phyloP scores from a whole-genome alignment of 2,888 invertebrate species.

The Ceriagrion tenellum region DNA sequence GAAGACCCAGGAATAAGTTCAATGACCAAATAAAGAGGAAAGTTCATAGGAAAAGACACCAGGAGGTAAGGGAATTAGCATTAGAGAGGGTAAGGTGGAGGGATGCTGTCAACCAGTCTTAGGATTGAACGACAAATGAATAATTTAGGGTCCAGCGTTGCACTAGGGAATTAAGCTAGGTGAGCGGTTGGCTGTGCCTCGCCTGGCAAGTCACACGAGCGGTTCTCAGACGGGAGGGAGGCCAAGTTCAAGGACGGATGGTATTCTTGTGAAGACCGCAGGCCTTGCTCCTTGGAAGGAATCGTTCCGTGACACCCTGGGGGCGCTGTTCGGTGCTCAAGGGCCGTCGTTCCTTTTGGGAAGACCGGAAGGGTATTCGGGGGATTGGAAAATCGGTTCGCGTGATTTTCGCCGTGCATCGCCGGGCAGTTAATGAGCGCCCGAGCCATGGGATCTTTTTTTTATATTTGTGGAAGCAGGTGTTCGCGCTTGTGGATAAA shows the following conservation, averaged over 20 bases:
- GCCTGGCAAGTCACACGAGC: not conserved
- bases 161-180: not conserved
- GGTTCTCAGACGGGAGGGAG: not conserved
- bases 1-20: too few species aligned
- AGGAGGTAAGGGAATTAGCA: too few species aligned
- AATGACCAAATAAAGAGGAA: too few species aligned
- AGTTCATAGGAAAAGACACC: too few species aligned
- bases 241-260: constrained; percentile 41
- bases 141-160: not conserved
- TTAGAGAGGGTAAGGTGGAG: too few species aligned
- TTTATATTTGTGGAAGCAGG: not conserved
- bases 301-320: constrained; percentile 37
- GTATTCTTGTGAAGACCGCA: constrained; percentile 10
- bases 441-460: not conserved
- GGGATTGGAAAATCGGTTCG: constrained; percentile 27
- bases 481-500: not conserved
- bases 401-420: constrained; percentile 25
- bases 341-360: not conserved
- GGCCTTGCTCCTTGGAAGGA: not conserved
- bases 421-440: not conserved
- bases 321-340: not conserved
- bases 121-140: too few species aligned
- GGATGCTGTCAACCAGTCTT: too few species aligned
- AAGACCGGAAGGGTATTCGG: constrained; percentile 50
- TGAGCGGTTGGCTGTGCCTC: not conserved